Evolutionary conservation across 2,113 vertebrate genomes (phyloP).

Genomic region (Halichoeres trimaculatus): DNA sequence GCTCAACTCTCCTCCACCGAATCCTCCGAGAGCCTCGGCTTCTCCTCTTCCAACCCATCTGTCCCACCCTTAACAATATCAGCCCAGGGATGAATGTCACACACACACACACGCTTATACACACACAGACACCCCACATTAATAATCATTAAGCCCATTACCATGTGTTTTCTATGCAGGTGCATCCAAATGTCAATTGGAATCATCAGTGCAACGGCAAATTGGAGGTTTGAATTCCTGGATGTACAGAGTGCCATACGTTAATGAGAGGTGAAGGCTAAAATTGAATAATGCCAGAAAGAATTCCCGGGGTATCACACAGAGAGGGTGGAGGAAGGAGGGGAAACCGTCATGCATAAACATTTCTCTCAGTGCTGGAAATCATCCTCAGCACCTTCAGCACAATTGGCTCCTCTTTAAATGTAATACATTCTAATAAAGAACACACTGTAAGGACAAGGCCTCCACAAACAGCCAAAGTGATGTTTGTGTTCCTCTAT

Average conservation of each 20-base stretch:
- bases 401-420: conserved; percentile 34
- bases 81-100: not conserved
- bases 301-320: conserved; percentile 26
- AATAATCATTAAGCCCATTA: conserved; percentile 74
- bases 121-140: conserved; percentile 56
- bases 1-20: conserved; percentile 34
- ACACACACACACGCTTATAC: conserved; percentile 16
- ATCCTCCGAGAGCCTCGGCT: conserved; percentile 24
- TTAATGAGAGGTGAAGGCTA: conserved; percentile 44
- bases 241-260: conserved; percentile 50
- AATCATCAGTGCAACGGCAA: conserved; percentile 71
- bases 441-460: conserved; percentile 20
- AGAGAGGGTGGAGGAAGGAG: not conserved
- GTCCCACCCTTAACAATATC: conserved; percentile 56
- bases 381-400: conserved; percentile 33
- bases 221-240: conserved; percentile 73
- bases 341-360: conserved; percentile 38
- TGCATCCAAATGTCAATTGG: conserved; percentile 70
- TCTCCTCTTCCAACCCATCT: conserved; percentile 30
- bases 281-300: conserved; percentile 45
- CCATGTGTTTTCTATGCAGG: conserved; percentile 70
- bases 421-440: conserved; percentile 32
- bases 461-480: conserved; percentile 21
- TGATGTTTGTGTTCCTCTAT: conserved; percentile 31
- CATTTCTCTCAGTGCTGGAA: conserved; percentile 33